phyloP scores from a whole-genome alignment of 2,113 vertebrate genomes.

The Columba janthina region DNA sequence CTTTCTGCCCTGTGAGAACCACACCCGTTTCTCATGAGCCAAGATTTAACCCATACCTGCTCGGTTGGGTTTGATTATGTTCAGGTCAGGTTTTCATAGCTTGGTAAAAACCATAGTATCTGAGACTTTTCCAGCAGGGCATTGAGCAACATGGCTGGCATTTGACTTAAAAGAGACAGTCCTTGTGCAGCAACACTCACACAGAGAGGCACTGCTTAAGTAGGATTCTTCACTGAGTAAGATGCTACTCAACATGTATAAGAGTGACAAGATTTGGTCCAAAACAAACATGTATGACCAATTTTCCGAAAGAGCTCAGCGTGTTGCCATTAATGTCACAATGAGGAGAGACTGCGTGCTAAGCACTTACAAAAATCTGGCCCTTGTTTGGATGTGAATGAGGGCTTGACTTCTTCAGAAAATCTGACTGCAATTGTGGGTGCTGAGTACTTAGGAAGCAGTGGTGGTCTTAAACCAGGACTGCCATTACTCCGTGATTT shows the following conservation, averaged over 20 bases:
- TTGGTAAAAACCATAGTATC: not conserved
- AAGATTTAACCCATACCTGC: not conserved
- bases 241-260: not conserved
- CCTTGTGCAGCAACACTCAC: not conserved
- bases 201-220: not conserved
- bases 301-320: constrained; percentile 33
- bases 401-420: constrained; percentile 12
- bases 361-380: constrained; percentile 43
- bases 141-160: not conserved
- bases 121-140: not conserved
- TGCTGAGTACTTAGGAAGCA: constrained; percentile 20
- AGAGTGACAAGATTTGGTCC: constrained; percentile 6
- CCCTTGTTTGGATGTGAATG: constrained; percentile 27
- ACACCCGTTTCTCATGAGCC: not conserved
- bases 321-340: constrained; percentile 34
- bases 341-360: not conserved
- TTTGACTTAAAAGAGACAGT: not conserved
- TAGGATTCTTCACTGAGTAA: not conserved
- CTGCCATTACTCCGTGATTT: constrained; percentile 48
- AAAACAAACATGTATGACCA: constrained; percentile 58
- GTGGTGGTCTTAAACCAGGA: constrained; percentile 30
- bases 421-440: constrained; percentile 50
- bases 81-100: not conserved
- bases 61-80: not conserved
- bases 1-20: not conserved